Conservation (phyloP, 2,888 invertebrate genomes). For the Papilio demoleus region DNA sequence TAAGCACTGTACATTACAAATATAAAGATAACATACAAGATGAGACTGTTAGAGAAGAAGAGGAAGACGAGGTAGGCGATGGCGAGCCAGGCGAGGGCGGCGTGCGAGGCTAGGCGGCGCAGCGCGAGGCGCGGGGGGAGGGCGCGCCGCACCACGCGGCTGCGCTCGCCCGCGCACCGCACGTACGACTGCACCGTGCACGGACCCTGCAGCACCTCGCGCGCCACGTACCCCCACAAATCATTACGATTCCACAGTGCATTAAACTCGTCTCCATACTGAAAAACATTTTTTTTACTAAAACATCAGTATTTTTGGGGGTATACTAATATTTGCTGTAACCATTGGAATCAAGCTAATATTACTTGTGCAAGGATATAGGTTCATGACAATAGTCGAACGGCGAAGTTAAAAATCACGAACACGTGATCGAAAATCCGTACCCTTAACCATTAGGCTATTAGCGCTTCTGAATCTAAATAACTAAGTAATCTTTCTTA, state of each 20-base stretch:
- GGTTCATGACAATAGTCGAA: no score
- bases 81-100: constrained; percentile 80
- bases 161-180: constrained; percentile 83
- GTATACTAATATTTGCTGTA: no score
- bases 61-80: constrained; percentile 80
- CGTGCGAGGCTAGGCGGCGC: constrained; percentile 86
- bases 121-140: constrained; percentile 88
- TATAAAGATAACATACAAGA: constrained; percentile 76
- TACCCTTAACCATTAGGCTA: no score
- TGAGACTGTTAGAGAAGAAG: constrained; percentile 79
- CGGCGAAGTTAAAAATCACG: no score
- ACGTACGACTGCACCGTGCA: constrained; percentile 84
- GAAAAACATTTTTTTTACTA: background rate
- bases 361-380: no score
- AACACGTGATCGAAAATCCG: no score
- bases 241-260: constrained; percentile 85
- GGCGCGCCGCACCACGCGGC: constrained; percentile 80
- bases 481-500: no score
- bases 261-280: constrained; percentile 88
- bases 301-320: no score
- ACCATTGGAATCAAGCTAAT: no score
- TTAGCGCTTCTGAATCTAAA: no score
- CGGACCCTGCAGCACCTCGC: constrained; percentile 86
- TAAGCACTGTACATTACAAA: constrained; percentile 75
- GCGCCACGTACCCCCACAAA: constrained; percentile 84